Base-by-base conservation (phyloP, 2,113 vertebrate species). In the Salvelinus alpinus region DNA sequence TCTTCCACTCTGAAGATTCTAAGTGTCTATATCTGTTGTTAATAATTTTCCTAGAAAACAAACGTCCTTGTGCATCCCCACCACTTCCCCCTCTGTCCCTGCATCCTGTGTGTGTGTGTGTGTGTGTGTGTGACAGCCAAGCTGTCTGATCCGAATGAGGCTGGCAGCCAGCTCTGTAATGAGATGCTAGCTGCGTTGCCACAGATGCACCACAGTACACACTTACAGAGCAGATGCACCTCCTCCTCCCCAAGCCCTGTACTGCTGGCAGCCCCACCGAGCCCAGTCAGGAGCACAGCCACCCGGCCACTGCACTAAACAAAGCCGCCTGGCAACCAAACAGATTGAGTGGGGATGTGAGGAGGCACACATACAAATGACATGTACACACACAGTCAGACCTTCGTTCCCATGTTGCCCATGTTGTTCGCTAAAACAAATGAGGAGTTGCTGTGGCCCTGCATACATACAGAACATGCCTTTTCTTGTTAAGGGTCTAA, bases 271-370 rank as follows among this genome's bases (percentile, higher is more conserved):
- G 67, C 70, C 66, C 65, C 59, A 69, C 67, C 67, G 16, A 18
- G 9, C 38, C 73, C 1, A 18, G 68, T 29, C 67, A 62, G 5
- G 67, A 62, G 69, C 54, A 65, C 75, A 75, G 73, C 14, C 51
- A 54, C 51, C 16, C 51, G 14, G 16, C 51, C 12, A 16, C 12
- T 54, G 51, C 73, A 71, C 80, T 80, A 72, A 77, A 80, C 80
- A 74, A 80, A 77, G 60, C 72, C 29, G 82, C 72, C 78, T 83
- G 72, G 78, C 78, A 72, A 66, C 48, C 64, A 75, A 78, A 72
- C 78, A 78, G 59, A 75, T 57, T 75, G 78, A 74, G 69, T 72
- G 82, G 65, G 72, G 70, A 69, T 77, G 69, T 65, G 80, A 70
- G 76, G 71, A 72, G 71, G 73, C 75, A 73, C 79, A 73, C 74